A percentile compares a stretch with the other conserved stretches of the same genome.
These are phyloP conservation scores for Hetaerina titia DNA, from an alignment of 2,888 invertebrate genomes.

Conservation along the genomic window DNA sequence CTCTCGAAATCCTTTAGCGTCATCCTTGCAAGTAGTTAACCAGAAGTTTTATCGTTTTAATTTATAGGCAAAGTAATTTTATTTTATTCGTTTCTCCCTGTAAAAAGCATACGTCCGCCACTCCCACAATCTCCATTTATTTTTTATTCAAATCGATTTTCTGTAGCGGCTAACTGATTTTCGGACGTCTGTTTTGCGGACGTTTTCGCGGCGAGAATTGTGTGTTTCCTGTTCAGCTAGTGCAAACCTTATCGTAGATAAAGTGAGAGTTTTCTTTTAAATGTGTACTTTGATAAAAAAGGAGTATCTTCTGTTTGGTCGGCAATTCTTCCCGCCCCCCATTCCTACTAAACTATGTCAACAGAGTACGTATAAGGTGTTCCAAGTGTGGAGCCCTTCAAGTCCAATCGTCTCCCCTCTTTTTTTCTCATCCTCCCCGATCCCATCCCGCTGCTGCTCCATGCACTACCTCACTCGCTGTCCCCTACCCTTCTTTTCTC, in stretches of 20 bases:
- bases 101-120: background rate
- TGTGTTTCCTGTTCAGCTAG: background rate
- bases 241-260: background rate
- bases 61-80: background rate
- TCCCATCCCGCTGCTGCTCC: background rate
- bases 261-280: background rate
- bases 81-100: background rate
- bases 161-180: background rate
- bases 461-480: conserved; percentile 34
- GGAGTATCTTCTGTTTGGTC: conserved; percentile 13
- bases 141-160: background rate
- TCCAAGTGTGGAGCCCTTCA: background rate
- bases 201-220: background rate
- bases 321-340: conserved; percentile 9
- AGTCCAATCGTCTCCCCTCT: background rate
- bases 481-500: background rate
- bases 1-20: background rate
- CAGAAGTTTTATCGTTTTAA: background rate
- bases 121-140: background rate
- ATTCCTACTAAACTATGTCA: conserved; percentile 14
- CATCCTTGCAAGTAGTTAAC: background rate
- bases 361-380: conserved; percentile 39
- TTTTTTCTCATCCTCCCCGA: conserved; percentile 29
- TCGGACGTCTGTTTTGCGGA: background rate
- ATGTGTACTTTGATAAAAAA: background rate